These are phyloP conservation scores for Chrysodeixis includens DNA, from an alignment of 2,888 invertebrate genomes.

Conservation along the genomic window DNA sequence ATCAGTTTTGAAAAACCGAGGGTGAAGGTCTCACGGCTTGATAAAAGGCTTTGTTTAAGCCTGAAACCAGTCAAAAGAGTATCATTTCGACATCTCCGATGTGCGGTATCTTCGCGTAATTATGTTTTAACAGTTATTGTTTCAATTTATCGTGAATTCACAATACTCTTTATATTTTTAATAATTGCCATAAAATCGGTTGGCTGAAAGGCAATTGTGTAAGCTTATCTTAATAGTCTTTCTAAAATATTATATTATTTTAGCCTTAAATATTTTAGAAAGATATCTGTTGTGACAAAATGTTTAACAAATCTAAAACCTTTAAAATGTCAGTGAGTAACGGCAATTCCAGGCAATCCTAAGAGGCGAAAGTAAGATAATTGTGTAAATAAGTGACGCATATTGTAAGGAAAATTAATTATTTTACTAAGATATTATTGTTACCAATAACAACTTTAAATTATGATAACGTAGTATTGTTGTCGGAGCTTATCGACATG, in stretches of 20 bases:
- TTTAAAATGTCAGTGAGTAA: slow-evolving; percentile 15
- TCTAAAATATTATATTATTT: not conserved
- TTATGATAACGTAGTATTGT: slow-evolving; percentile 18
- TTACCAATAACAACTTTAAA: slow-evolving; percentile 15
- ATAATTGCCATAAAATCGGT: too few relatives aligned
- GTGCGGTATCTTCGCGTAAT: too few relatives aligned
- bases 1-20: too few relatives aligned
- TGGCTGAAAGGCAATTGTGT: too few relatives aligned
- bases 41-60: too few relatives aligned
- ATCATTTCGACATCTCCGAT: too few relatives aligned
- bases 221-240: too few relatives aligned
- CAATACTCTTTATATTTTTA: too few relatives aligned
- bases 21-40: too few relatives aligned
- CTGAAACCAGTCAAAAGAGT: too few relatives aligned
- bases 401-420: slow-evolving; percentile 23
- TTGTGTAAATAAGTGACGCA: slow-evolving; percentile 40
- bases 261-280: not conserved
- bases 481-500: slow-evolving; percentile 18
- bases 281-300: not conserved
- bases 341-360: slow-evolving; percentile 18
- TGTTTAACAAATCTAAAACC: slow-evolving; percentile 24
- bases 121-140: too few relatives aligned
- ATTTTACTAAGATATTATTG: slow-evolving; percentile 7
- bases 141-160: too few relatives aligned
- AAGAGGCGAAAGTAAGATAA: slow-evolving; percentile 21